Evolutionary conservation across 2,888 invertebrate species (phyloP), one percentile per base, ranked within the genome.

Genomic region (Hetaerina titia): DNA sequence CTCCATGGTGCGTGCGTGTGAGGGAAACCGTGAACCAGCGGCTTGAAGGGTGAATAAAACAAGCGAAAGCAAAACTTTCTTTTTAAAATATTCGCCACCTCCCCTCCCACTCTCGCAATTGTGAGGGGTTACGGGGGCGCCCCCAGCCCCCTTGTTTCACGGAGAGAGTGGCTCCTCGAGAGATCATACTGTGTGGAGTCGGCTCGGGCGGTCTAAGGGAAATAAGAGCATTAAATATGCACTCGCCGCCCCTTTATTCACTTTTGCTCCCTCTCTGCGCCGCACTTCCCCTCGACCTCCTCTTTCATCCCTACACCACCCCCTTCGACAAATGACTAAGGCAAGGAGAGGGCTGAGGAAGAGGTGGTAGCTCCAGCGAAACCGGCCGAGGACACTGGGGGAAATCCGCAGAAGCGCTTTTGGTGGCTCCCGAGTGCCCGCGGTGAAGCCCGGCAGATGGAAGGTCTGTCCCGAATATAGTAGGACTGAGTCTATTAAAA

Each of bases 141-240:
- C 8, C 69, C 19, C 22, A 1, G 8, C 22, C 22, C 69, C 69
- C 19, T 13, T 22, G 9, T 13, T 15, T 13, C 25, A 1, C 74
- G 25, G 74, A 74, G 74, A 74, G 74, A 8, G n/a, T 8, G n/a
- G 8, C 89, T 89, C 57, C 8, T 56, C 13, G 19, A 0, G 57
- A 31, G 89, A 9, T 9, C n/a, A 25, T 17, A n/a, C 5, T n/a
- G n/a, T 25, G 13, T 8, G n/a, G n/a, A 0, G 9, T 45, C 74
- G 13, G 25, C 45, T 45, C 25, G 74, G 74, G 57, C 8, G 9
- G 56, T 57, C 88, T 19, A 88, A 22, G 57, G 56, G 57, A 89
- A 58, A 89, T 56, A 45, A 45, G 81, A 81, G 31, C 31, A 89
- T 89, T 89, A 89, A 89, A 89, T 89, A 89, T 89, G 89, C 89